phyloP scores from a whole-genome alignment of 2,113 vertebrate genomes.

The Pituophis catenifer region DNA sequence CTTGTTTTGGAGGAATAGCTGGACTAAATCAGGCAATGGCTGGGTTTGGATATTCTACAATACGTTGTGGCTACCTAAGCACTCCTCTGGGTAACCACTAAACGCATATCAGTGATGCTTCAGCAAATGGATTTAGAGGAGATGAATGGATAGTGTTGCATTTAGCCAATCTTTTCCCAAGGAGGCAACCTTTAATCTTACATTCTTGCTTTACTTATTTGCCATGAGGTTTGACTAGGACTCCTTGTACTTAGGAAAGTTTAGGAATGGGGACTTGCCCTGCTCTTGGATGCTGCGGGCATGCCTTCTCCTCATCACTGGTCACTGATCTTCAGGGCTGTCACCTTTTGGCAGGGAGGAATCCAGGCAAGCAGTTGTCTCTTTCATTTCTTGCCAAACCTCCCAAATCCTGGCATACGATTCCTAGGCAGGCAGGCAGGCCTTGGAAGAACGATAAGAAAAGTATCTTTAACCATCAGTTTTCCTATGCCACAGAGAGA shows the following conservation, averaged over 20 bases:
- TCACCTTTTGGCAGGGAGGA: not conserved
- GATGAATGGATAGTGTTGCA: not conserved
- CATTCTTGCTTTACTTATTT: not conserved
- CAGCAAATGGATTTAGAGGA: not conserved
- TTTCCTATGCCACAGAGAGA: not conserved
- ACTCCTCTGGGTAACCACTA: not conserved
- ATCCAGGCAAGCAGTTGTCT: not conserved
- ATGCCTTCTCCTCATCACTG: not conserved
- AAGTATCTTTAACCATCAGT: not conserved
- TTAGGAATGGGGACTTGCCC: not conserved
- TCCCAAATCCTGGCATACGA: not conserved
- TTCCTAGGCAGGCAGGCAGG: not conserved
- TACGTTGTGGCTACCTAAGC: not conserved
- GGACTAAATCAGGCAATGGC: not conserved
- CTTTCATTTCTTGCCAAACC: not conserved
- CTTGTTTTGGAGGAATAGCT: not conserved
- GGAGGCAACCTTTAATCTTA: not conserved
- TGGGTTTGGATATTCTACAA: not conserved
- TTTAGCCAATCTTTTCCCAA: not conserved
- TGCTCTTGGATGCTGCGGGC: not conserved
- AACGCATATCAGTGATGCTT: not conserved
- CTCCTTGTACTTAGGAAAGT: not conserved
- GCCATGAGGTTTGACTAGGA: not conserved
- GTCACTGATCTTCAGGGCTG: not conserved
- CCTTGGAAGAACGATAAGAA: not conserved